Evolutionary conservation across 1,140 invertebrate species (phyloP).

Genomic region (silkworm (Bombyx mori)): ASM3026992v2 NC_085124.1:5060501-5061000

Average conservation of each 20-base stretch:
- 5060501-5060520: neutral
- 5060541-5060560: slow-evolving; percentile 10
- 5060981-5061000: no score
- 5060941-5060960: no score
- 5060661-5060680: slow-evolving; percentile 25
- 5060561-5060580: slow-evolving; percentile 22
- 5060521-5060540: slow-evolving; percentile 3
- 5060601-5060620: slow-evolving; percentile 18
- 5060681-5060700: slow-evolving; percentile 42
- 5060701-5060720: slow-evolving; percentile 50
- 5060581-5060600: slow-evolving; percentile 15
- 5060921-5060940: no score
- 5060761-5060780: neutral
- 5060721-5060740: slow-evolving; percentile 35
- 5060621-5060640: slow-evolving; percentile 26
- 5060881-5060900: no score
- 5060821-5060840: no score
- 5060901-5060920: no score
- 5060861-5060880: no score
- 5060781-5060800: neutral
- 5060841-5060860: no score
- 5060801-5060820: no score
- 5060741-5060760: neutral
- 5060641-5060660: slow-evolving; percentile 38
- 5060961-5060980: no score